Percentiles rank a stretch among this genome's conserved stretches.
Evolutionary conservation across 30 jellyfish, hydroid and myxozoan genomes (phyloP).

Genomic region (Aurelia sp.): DNA sequence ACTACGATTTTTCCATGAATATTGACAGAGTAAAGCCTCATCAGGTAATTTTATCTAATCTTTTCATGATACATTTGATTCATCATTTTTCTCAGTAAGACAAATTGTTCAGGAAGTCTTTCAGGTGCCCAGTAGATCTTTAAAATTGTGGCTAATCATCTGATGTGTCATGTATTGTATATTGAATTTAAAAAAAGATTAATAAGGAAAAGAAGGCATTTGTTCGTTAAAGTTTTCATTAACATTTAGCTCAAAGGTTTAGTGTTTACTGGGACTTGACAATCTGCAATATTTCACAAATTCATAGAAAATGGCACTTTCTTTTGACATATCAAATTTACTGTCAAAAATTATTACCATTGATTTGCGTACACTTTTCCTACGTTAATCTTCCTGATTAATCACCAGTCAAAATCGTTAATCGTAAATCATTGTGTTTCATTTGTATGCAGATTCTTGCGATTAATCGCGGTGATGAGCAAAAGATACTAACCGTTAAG

Average conservation of each 20-base stretch:
- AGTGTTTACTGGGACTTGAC: too few species aligned
- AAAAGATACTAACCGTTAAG: conserved; percentile 63
- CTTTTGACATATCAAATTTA: too few species aligned
- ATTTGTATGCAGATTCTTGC: conserved; percentile 72
- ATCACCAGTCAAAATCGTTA: not conserved
- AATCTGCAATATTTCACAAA: too few species aligned
- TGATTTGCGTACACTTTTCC: too few species aligned
- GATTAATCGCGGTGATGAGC: conserved; percentile 92
- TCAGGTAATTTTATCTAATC: conserved; percentile 35
- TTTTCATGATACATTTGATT: not conserved
- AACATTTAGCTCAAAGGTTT: too few species aligned
- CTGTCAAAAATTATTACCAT: too few species aligned
- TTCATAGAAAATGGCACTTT: too few species aligned
- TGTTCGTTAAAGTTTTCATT: too few species aligned
- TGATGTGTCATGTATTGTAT: too few species aligned
- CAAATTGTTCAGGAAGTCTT: not conserved
- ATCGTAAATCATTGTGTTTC: not conserved
- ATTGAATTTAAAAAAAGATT: too few species aligned
- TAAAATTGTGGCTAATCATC: too few species aligned
- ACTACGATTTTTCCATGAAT: conserved; percentile 38
- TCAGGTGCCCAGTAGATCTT: not conserved
- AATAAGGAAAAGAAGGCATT: too few species aligned
- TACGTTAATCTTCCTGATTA: not conserved
- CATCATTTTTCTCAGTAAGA: not conserved
- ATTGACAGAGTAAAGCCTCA: conserved; percentile 42